Base-by-base conservation (phyloP, 1,140 invertebrate genomes). In the Zophobas morio region DNA sequence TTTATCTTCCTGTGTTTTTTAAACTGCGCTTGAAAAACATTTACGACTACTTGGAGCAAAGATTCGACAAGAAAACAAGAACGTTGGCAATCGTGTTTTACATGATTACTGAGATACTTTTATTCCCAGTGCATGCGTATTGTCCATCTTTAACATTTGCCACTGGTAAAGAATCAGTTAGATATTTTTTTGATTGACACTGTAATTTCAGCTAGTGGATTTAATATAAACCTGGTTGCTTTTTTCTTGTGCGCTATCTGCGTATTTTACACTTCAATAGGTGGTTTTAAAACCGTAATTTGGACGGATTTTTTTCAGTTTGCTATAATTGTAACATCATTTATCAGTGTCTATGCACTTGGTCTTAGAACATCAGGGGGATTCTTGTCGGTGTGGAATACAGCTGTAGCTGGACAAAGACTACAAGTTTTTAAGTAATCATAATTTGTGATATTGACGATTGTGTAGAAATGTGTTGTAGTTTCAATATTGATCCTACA, bases 261-360 rank as follows among this genome's bases (percentile, higher is more conserved):
- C 84, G 93, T 94, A 1, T 93, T 95, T 74, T 94, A 96, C 80
- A 94, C 94, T 3, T 90, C 93, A 6, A 85, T 95, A 49, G 93
- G 93, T 56, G 94, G 94, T 0, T 85, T 95, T 74, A 91, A 93
- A 86, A 93, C 94, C 5, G 92, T 95, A 37, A 89, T 94, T 54
- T 91, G 91, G 89, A 91, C 94, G 3, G 93, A 94, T 76, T 91
- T 92, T 0, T 86, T 94, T 36, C 94, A 94, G 81, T 89, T 92
- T 47, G 86, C 89, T 57, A 85, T 94, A 20, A 94, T 94, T 79
- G 84, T 93, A 51, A 90, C 89, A 37, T 91, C 93, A 35, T 89
- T 94, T 6, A 83, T 93, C 0, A 86, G 88, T 1, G 88, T 95
- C 54, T 84, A 91, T 6, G 86, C 92, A 51, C 87, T 94, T 57